Base-by-base conservation (phyloP, 2,797 vertebrate genomes). In the Catharus ustulatus region DNA sequence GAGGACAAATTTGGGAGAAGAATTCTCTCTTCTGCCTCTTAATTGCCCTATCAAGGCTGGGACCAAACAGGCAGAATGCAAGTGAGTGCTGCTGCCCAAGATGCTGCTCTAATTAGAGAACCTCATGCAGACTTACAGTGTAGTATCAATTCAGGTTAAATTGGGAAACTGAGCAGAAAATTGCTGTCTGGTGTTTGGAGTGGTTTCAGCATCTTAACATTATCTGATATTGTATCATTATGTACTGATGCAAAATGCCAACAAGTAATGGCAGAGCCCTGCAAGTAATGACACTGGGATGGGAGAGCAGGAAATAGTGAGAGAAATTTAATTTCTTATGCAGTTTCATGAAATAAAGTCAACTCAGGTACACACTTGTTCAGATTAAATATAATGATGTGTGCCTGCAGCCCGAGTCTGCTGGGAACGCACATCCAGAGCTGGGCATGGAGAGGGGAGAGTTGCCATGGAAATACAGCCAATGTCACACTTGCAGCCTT, bases 131-230 rank as follows among this genome's bases (percentile, higher is more conserved):
- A 54, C 74, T 76, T 93, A 74, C 90, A 82, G 27, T 95, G 93
- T 89, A 84, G 87, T 86, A 96, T 96, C 95, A 95, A 86, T 95
- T 90, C 96, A 94, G 94, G 92, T 96, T 96, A 82, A 95, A 94
- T 84, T 96, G 95, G 92, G 96, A 96, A 95, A 96, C 89, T 96
- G 91, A 96, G 96, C 96, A 96, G 96, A 96, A 96, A 97, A 97
- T 97, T 96, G 95, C 96, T 94, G 93, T 90, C 94, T 96, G 94
- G 83, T 94, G 89, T 96, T 95, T 95, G 90, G 94, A 94, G 89
- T 92, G 87, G 15, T 72, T 96, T 93, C 89, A 94, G 94, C 92
- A 90, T 96, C 91, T 95, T 87, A 87, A 90, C 95, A 76, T 94
- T 94, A 95, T 90, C 93, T 87, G 92, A 92, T 96, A 87, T 55